Evolutionary conservation across 2,113 vertebrate species (phyloP).

Genomic region (Percina caprodes): DNA sequence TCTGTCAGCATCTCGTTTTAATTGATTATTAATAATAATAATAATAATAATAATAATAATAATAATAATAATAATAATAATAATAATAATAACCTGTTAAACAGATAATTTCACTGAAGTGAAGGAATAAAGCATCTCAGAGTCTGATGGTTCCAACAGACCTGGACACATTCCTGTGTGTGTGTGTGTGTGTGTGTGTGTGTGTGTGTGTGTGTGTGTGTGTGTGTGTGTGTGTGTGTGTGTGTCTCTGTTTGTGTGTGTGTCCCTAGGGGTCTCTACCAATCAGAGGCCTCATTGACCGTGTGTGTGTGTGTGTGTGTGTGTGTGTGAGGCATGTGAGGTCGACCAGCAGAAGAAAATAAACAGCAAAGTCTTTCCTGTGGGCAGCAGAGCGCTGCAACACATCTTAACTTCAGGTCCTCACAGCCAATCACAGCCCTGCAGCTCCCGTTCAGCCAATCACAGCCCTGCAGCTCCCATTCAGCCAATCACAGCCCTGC

Average conservation of each 20-base stretch:
- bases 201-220: neutral
- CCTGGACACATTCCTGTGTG: conserved; percentile 29
- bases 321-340: conserved; percentile 36
- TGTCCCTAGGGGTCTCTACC: neutral
- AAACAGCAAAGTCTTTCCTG: conserved; percentile 64
- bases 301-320: neutral
- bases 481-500: too few relatives aligned
- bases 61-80: too few relatives aligned
- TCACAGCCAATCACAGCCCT: conserved; percentile 29
- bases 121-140: too few relatives aligned
- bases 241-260: neutral
- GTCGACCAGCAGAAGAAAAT: conserved; percentile 61
- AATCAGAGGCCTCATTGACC: conserved; percentile 34
- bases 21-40: too few relatives aligned
- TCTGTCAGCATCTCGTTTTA: too few relatives aligned
- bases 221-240: conserved; percentile 7
- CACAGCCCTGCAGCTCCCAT: neutral
- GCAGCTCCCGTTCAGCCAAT: conserved; percentile 18
- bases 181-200: conserved; percentile 3
- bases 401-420: neutral
- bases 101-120: too few relatives aligned
- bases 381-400: conserved; percentile 5
- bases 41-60: too few relatives aligned
- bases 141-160: conserved; percentile 37
- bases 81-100: too few relatives aligned